Evolutionary conservation across 2,113 vertebrate species (phyloP).

Genomic region (Carollia perspicillata): DNA sequence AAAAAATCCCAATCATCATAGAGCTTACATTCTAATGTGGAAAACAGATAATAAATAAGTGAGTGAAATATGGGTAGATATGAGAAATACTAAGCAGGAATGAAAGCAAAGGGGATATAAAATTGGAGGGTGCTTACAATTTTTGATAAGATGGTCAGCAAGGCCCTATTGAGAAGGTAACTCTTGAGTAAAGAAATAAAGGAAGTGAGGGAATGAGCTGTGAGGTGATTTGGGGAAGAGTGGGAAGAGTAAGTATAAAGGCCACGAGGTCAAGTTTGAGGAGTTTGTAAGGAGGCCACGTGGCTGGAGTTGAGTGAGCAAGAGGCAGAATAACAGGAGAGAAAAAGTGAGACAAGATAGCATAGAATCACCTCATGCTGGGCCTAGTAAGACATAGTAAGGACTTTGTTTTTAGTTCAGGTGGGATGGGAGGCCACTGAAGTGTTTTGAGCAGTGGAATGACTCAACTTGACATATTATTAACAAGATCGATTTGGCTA

Average conservation of each 20-base stretch:
- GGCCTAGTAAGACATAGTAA: background rate
- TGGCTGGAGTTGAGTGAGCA: background rate
- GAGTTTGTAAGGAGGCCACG: background rate
- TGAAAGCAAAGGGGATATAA: background rate
- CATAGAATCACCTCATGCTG: background rate
- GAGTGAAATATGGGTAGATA: background rate
- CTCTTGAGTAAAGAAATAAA: background rate
- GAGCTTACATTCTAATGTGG: background rate
- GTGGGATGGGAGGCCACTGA: background rate
- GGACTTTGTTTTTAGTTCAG: background rate
- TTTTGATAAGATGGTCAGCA: background rate
- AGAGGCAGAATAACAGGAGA: background rate
- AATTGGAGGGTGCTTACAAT: background rate
- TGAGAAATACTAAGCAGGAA: background rate
- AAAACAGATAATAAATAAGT: background rate
- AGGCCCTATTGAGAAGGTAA: background rate
- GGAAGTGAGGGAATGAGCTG: background rate
- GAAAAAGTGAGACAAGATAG: background rate
- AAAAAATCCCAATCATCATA: background rate
- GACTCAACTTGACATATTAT: background rate
- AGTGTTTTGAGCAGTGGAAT: background rate
- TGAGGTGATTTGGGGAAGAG: background rate
- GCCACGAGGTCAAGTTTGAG: background rate
- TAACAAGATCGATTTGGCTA: background rate
- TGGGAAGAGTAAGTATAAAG: background rate